A percentile compares a stretch with the other conserved stretches of the same genome.
These are phyloP conservation scores for Heliconius melpomene DNA, from an alignment of 1,140 invertebrate species.

Conservation along the genomic window DNA sequence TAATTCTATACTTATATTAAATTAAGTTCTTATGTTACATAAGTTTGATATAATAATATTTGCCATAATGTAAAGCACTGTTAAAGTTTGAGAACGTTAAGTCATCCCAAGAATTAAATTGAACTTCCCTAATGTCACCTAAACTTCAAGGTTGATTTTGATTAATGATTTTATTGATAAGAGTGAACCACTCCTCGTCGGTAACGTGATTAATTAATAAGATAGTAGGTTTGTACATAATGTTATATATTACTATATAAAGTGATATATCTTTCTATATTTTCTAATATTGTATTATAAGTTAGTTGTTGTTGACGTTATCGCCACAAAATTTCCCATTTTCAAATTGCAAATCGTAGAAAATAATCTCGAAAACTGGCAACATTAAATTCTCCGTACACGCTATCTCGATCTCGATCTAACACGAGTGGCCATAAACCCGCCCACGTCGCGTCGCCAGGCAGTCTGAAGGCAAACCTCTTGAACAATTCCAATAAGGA, in stretches of 20 bases:
- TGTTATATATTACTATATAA: neutral
- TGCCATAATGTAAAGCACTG: neutral
- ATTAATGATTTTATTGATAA: constrained; percentile 12
- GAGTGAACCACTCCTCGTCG: neutral
- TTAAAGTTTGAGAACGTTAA: constrained; percentile 8
- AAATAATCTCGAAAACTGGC: constrained; percentile 26
- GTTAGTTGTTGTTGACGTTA: neutral
- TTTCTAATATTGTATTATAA: too few species aligned
- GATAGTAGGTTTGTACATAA: neutral
- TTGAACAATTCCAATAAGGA: constrained; percentile 44
- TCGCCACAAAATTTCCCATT: constrained; percentile 5
- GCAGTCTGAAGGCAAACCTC: constrained; percentile 68
- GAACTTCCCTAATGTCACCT: constrained; percentile 16
- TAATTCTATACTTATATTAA: neutral
- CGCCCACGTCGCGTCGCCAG: constrained; percentile 56
- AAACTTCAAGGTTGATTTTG: constrained; percentile 18
- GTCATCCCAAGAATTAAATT: constrained; percentile 14
- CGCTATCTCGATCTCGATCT: constrained; percentile 22
- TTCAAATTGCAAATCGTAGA: constrained; percentile 18
- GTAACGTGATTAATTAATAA: constrained; percentile 1
- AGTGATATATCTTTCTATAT: neutral
- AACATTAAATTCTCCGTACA: constrained; percentile 30
- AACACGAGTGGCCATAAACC: constrained; percentile 34
- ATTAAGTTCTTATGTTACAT: neutral
- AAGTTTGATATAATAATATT: neutral